Conservation (phyloP, 2,797 vertebrate species). For the Falco rusticolus region DNA sequence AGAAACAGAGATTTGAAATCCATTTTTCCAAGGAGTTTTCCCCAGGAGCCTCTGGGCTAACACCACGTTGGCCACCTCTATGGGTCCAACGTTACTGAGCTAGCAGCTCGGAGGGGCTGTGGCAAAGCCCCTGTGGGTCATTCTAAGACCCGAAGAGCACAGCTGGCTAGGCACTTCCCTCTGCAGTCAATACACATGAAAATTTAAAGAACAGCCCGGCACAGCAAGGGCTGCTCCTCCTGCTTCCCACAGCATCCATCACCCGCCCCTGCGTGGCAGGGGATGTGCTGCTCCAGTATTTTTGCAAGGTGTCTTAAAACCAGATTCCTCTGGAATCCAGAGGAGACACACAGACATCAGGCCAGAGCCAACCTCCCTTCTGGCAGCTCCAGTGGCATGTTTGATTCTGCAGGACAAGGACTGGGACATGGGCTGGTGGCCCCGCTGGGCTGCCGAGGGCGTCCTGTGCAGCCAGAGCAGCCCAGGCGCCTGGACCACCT, state of each 20-base stretch:
- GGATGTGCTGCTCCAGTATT: not conserved
- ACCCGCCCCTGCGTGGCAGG: not conserved
- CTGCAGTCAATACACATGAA: fast-evolving
- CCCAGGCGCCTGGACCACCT: not conserved
- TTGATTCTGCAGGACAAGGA: not conserved
- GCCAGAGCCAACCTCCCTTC: not conserved
- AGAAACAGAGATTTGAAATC: not conserved
- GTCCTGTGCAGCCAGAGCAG: not conserved
- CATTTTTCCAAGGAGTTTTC: not conserved
- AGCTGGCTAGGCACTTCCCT: not conserved
- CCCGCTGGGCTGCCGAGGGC: fast-evolving
- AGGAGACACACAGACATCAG: not conserved
- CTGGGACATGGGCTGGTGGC: not conserved
- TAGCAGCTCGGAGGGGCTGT: not conserved
- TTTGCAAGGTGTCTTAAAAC: not conserved
- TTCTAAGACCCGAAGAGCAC: not conserved
- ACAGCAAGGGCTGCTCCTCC: not conserved
- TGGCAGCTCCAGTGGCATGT: not conserved
- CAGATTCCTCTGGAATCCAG: not conserved
- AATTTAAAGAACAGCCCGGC: not conserved
- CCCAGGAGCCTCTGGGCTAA: not conserved
- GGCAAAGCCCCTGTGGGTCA: not conserved
- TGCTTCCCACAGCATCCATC: not conserved
- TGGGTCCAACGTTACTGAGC: fast-evolving
- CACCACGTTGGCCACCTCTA: fast-evolving